Percentiles rank a stretch among this genome's conserved stretches.
phyloP scores from a whole-genome alignment of 2,113 vertebrate species.

The Dipodomys ordii region DNA sequence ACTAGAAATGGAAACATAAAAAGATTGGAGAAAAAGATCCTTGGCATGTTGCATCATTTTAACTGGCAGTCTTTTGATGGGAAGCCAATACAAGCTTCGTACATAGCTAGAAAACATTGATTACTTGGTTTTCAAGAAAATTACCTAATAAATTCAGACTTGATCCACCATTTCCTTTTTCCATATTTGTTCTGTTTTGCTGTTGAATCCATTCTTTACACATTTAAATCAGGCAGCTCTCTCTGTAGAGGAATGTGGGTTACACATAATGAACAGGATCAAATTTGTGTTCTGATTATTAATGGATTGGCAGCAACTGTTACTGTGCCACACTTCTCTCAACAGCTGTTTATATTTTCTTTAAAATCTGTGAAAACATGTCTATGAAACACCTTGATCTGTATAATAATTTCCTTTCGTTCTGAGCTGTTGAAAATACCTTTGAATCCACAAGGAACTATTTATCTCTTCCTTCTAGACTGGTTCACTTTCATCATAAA shows the following conservation, averaged over 20 bases:
- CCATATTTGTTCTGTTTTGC: slow-evolving; percentile 68
- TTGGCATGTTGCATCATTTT: slow-evolving; percentile 56
- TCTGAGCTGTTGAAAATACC: slow-evolving; percentile 82
- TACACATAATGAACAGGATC: slow-evolving; percentile 79
- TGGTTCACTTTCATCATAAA: slow-evolving; percentile 85
- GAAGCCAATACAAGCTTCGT: slow-evolving; percentile 68
- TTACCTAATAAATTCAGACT: slow-evolving; percentile 82
- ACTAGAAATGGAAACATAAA: slow-evolving; percentile 1
- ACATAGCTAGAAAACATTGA: slow-evolving; percentile 82
- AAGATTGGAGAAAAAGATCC: not conserved
- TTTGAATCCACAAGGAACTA: slow-evolving; percentile 85
- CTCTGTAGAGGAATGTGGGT: slow-evolving; percentile 77
- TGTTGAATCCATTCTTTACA: slow-evolving; percentile 81
- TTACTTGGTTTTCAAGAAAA: slow-evolving; percentile 80
- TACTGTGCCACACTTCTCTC: slow-evolving; percentile 77
- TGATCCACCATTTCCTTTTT: slow-evolving; percentile 77
- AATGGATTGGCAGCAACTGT: slow-evolving; percentile 85
- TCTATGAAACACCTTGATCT: slow-evolving; percentile 86
- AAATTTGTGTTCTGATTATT: slow-evolving; percentile 84
- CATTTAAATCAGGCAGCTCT: slow-evolving; percentile 77
- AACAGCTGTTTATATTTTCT: slow-evolving; percentile 89
- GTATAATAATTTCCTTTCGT: slow-evolving; percentile 88
- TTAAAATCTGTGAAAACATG: slow-evolving; percentile 87
- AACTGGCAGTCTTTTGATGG: slow-evolving; percentile 59
- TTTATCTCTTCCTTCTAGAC: slow-evolving; percentile 85